Base-by-base conservation (phyloP, 2,113 vertebrate species). In the Lophochroa leadbeateri region DNA sequence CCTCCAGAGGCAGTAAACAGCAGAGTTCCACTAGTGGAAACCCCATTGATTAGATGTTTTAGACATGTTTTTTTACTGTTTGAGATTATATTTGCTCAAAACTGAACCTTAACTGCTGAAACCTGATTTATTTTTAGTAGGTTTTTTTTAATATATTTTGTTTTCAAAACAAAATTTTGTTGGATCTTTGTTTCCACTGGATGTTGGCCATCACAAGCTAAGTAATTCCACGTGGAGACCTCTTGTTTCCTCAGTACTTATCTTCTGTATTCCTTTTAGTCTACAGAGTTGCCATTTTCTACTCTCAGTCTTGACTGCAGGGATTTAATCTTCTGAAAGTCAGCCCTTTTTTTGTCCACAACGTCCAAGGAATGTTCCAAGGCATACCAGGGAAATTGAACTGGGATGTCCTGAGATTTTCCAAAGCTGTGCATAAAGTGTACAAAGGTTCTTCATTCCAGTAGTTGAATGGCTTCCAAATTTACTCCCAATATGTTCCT, bases 151-250 rank as follows among this genome's bases (percentile, higher is more conserved):
- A 47, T 39, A 43, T 39, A 14, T 81, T 78, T 86, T 94, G 41
- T 81, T 95, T 92, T 91, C 50, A 79, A 95, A 92, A 82, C 27
- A 71, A 67, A 29, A 18, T 37, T 80, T 53, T 58, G 8, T 81
- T 94, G 52, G 23, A 63, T 94, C 46, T 64, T 64, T 95, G 37
- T 92, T 96, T 92, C 64, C 16, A 37, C 52, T 86, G 86, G 76
- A 74, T 57, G 41, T 35, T 90, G 72, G 70, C 91, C 74, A 79
- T 71, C 41, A n/a, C 35, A 44, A 60, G 46, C 39, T 68, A 88
- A 95, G 39, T 71, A 84, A 82, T 92, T 92, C 91, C 75, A 92
- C 43, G 46, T 71, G 41, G 23, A 43, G 17, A 76, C 20, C 17
- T 85, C 63, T 88, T 0, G 0, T 60, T 96, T 84, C 61, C 82